Conservation (phyloP, 1,140 invertebrate genomes). For the Venustaconcha ellipsiformis region DNA sequence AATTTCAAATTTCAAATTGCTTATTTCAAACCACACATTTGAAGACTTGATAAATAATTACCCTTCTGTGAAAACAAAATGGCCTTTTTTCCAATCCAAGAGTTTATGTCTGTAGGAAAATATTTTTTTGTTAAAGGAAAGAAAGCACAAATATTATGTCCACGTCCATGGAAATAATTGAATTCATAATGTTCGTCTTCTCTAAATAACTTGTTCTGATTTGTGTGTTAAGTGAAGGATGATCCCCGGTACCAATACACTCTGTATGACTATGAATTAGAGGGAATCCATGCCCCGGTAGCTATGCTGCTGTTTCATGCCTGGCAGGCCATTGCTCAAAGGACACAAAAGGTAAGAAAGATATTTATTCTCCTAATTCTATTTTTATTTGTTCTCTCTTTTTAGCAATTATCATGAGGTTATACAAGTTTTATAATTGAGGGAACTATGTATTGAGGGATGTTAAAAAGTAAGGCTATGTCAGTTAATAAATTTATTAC, state of each 20-base stretch:
- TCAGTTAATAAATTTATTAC: no score
- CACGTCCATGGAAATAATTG: conserved; percentile 2
- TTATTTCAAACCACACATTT: no score
- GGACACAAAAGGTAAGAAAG: neutral
- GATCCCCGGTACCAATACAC: neutral
- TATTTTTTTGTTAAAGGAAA: neutral
- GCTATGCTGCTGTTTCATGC: conserved; percentile 8
- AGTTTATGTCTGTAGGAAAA: no score
- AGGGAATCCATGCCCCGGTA: conserved; percentile 5
- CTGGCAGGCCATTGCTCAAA: neutral
- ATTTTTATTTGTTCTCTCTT: neutral
- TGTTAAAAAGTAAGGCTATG: no score
- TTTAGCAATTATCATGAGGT: neutral
- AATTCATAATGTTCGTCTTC: neutral
- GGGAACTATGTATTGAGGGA: no score
- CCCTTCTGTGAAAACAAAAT: no score
- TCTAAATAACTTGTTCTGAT: no score
- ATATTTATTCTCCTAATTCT: neutral
- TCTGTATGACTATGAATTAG: neutral
- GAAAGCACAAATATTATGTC: neutral
- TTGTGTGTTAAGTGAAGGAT: conserved; percentile 2
- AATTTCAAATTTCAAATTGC: no score
- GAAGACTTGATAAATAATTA: no score
- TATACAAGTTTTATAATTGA: no score
- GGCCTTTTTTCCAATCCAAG: no score